Conservation (phyloP, 2,113 vertebrate species). For the Nycticebus coucang region DNA sequence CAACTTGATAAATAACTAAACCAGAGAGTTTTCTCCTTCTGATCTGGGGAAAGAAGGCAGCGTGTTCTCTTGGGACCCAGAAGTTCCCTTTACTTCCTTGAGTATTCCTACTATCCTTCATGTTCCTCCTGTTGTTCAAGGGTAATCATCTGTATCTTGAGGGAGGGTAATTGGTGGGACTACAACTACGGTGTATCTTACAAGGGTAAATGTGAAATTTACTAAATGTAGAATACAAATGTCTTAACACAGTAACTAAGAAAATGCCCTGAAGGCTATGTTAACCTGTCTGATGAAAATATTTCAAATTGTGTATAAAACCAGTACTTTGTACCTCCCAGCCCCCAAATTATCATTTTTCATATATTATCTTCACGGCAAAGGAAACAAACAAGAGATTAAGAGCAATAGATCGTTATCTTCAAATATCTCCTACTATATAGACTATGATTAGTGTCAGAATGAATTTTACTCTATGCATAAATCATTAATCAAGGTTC, state of each 20-base stretch:
- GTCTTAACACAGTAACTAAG: too few relatives aligned
- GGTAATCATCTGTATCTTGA: neutral
- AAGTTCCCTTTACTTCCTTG: neutral
- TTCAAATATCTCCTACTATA: neutral
- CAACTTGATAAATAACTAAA: neutral
- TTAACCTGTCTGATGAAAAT: too few relatives aligned
- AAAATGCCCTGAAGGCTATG: too few relatives aligned
- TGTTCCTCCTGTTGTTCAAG: neutral
- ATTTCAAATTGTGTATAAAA: too few relatives aligned
- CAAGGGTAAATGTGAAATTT: too few relatives aligned
- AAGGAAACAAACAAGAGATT: neutral
- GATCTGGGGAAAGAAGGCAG: neutral
- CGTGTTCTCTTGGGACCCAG: neutral
- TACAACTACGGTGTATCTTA: too few relatives aligned
- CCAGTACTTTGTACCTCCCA: too few relatives aligned
- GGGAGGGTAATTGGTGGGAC: too few relatives aligned
- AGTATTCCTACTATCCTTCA: accelerated
- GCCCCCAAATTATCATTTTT: neutral
- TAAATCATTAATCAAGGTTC: neutral
- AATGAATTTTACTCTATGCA: neutral
- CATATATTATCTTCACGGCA: neutral
- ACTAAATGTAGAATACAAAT: too few relatives aligned
- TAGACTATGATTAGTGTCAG: neutral
- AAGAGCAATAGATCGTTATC: neutral
- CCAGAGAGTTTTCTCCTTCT: neutral